phyloP scores from a whole-genome alignment of 2,113 vertebrate genomes.

The Ranitomeya variabilis region DNA sequence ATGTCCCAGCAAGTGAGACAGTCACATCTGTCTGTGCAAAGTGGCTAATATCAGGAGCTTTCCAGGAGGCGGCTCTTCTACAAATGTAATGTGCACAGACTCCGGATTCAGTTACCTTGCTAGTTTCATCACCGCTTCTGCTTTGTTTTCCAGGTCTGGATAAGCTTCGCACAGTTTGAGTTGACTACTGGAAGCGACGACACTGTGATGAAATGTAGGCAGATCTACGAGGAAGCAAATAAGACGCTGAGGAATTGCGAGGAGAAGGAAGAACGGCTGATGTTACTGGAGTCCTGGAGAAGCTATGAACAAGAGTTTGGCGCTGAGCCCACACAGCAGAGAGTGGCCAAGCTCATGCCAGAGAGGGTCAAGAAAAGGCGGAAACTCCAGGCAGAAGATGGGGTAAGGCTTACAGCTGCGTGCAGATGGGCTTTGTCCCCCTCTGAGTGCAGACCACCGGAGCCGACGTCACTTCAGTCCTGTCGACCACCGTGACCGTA shows the following conservation, averaged over 20 bases:
- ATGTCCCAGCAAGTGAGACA: too few relatives aligned
- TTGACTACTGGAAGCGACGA: slow-evolving; percentile 79
- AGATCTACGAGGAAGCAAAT: slow-evolving; percentile 94
- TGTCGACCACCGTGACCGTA: background rate
- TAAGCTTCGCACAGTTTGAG: slow-evolving; percentile 95
- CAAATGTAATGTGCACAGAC: too few relatives aligned
- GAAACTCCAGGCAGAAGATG: slow-evolving; percentile 94
- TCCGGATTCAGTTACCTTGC: background rate
- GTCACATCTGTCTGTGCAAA: background rate
- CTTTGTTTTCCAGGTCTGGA: slow-evolving; percentile 84
- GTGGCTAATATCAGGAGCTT: too few relatives aligned
- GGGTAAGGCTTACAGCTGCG: slow-evolving; percentile 77
- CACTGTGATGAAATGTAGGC: slow-evolving; percentile 80
- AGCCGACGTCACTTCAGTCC: background rate
- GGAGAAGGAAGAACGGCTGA: slow-evolving; percentile 95
- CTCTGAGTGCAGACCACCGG: background rate
- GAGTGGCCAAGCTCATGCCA: slow-evolving; percentile 90
- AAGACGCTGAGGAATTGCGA: slow-evolving; percentile 89
- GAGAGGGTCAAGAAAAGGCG: slow-evolving; percentile 98
- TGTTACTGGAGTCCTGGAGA: slow-evolving; percentile 94
- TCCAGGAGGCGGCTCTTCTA: too few relatives aligned
- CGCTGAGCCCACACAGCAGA: slow-evolving; percentile 72
- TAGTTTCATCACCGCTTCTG: background rate
- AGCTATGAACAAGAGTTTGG: slow-evolving; percentile 89
- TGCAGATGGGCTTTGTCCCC: background rate